phyloP scores from a whole-genome alignment of 2,888 invertebrate genomes.

The Anarsia innoxiella region DNA sequence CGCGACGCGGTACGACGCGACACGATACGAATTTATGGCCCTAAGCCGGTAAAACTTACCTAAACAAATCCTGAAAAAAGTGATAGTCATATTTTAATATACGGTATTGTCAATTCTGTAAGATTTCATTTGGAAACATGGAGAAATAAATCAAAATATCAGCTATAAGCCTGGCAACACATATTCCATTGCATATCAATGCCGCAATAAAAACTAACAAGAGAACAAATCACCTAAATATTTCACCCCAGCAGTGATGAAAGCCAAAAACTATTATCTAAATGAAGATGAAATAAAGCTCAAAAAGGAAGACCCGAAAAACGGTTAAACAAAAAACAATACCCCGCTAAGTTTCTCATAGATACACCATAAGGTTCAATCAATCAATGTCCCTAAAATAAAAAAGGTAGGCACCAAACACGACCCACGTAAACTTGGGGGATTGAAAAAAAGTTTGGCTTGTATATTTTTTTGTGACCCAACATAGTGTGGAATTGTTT shows the following conservation, averaged over 20 bases:
- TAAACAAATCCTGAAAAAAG: too few relatives aligned
- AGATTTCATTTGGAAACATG: too few relatives aligned
- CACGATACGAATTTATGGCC: too few relatives aligned
- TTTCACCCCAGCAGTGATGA: constrained; percentile 24
- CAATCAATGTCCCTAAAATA: constrained; percentile 72
- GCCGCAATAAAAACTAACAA: too few relatives aligned
- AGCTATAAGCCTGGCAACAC: too few relatives aligned
- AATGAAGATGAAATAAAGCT: constrained; percentile 68
- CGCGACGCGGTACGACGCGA: too few relatives aligned
- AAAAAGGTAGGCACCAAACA: constrained; percentile 54
- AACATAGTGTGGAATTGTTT: constrained; percentile 50
- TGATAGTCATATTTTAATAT: too few relatives aligned
- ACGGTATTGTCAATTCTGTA: too few relatives aligned
- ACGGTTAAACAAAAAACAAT: constrained; percentile 55
- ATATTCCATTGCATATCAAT: too few relatives aligned
- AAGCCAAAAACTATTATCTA: constrained; percentile 40
- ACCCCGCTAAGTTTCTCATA: constrained; percentile 61
- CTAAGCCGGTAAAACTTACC: too few relatives aligned
- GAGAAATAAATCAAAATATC: too few relatives aligned
- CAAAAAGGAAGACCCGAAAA: constrained; percentile 37
- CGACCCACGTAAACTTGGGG: constrained; percentile 66
- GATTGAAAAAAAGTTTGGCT: constrained; percentile 53
- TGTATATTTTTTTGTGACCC: constrained; percentile 54
- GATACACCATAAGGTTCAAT: constrained; percentile 66
- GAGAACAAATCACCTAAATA: constrained; percentile 9